Evolutionary conservation across 2,888 invertebrate species (phyloP).

Genomic region (Bhutanitis thaidina): DNA sequence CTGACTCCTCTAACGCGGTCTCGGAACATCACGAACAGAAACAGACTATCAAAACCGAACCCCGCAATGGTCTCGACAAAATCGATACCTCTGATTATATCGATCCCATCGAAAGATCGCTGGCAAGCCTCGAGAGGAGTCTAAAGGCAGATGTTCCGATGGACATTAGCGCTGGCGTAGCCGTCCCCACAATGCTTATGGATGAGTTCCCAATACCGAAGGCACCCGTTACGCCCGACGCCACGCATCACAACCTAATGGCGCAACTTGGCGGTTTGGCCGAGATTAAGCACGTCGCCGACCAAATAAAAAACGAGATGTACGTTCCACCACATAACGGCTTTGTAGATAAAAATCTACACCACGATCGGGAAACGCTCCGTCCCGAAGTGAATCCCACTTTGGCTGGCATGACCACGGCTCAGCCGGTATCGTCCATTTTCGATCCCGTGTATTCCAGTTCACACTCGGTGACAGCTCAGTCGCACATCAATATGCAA

Average conservation of each 20-base stretch:
- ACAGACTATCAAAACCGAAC: constrained; percentile 47
- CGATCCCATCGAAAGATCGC: constrained; percentile 85
- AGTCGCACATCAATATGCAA: constrained; percentile 50
- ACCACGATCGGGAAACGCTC: constrained; percentile 53
- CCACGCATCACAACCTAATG: constrained; percentile 65
- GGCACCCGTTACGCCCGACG: constrained; percentile 54
- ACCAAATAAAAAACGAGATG: constrained; percentile 60
- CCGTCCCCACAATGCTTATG: constrained; percentile 69
- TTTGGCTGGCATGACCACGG: constrained; percentile 50
- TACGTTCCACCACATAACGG: constrained; percentile 67
- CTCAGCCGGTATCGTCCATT: constrained; percentile 81
- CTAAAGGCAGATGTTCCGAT: constrained; percentile 79
- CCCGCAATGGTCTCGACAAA: constrained; percentile 68
- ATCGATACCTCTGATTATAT: constrained; percentile 72
- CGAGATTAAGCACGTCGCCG: constrained; percentile 60
- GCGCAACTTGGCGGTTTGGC: constrained; percentile 66
- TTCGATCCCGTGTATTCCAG: constrained; percentile 81
- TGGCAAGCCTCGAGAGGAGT: constrained; percentile 84
- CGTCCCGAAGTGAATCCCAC: constrained; percentile 46
- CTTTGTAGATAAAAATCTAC: constrained; percentile 54
- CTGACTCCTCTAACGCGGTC: constrained; percentile 30
- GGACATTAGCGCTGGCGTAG: constrained; percentile 72
- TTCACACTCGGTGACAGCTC: constrained; percentile 56
- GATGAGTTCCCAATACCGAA: constrained; percentile 68
- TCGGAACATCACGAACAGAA: constrained; percentile 44